These are phyloP conservation scores for Haemorhous mexicanus DNA, from an alignment of 2,113 vertebrate genomes.

Conservation along the genomic window DNA sequence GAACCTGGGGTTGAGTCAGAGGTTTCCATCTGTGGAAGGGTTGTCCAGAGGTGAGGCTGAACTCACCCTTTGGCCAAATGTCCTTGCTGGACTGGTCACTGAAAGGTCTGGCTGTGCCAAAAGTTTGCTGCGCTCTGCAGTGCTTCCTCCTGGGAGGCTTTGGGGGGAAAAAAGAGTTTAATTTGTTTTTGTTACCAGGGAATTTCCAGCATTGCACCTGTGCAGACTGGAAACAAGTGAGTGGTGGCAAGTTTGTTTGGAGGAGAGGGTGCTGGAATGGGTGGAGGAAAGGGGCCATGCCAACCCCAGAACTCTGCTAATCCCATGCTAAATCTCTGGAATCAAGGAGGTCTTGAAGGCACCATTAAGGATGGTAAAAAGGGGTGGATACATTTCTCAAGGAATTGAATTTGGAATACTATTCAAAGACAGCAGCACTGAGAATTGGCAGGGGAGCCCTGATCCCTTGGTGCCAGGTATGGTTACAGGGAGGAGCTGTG, in stretches of 20 bases:
- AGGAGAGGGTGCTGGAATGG: not conserved
- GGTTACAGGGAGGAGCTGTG: not conserved
- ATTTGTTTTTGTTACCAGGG: not conserved
- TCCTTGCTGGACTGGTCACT: not conserved
- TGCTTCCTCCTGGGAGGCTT: not conserved
- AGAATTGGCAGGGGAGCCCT: not conserved
- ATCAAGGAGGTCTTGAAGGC: not conserved
- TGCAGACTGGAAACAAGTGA: not conserved
- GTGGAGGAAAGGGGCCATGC: not conserved
- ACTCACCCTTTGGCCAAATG: not conserved
- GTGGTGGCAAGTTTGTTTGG: not conserved
- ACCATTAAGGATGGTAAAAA: not conserved
- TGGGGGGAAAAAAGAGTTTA: not conserved
- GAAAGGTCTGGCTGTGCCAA: not conserved
- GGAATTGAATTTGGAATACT: not conserved
- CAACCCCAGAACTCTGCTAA: not conserved
- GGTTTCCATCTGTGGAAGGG: constrained; percentile 61
- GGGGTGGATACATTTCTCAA: not conserved
- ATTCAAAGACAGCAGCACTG: not conserved
- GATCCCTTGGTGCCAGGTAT: not conserved
- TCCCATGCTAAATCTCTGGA: not conserved
- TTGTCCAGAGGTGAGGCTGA: constrained; percentile 67
- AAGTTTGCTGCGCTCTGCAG: not conserved
- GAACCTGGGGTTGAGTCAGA: constrained; percentile 57
- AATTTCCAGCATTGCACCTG: not conserved